Evolutionary conservation across 23 tunicate species (phyloP), one percentile per base, ranked within the genome.

Genomic region (Ascidia mentula): DNA sequence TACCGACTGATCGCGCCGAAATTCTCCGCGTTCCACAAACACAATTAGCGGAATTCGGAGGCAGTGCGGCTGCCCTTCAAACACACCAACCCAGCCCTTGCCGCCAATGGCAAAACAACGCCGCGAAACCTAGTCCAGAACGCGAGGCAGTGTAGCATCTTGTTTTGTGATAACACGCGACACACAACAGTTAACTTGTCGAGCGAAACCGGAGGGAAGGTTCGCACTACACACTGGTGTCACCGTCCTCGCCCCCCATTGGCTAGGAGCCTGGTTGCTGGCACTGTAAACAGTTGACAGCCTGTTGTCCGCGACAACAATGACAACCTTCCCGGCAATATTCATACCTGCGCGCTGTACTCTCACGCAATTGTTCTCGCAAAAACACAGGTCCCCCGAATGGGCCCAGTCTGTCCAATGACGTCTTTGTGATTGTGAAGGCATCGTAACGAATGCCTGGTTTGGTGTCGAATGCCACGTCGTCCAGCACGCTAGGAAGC

Each of bases 141-240:
- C 65, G 65, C 65, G 24, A 53, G 65, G 22, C 65, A 53, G 65
- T 53, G 65, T 53, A 53, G 24, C 65, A 20, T 28, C 7, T 5
- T 53, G 65, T 53, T 53, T 53, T 53, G 65, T 53, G 65, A 53
- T 53, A 53, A 53, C 65, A 53, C 65, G 22, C 65, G 28, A 28
- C n/a, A n/a, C n/a, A n/a, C n/a, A n/a, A n/a, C n/a, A n/a, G n/a
- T n/a, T 53, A 53, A 53, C 65, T 53, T 53, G 65, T 53, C 65
- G 65, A 53, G 65, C 65, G 65, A 53, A 53, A 9, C 65, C 65
- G 13, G 28, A 53, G 28, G 65, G 13, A 53, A 53, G 65, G 65
- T 53, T 28, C 65, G 13, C 22, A 26, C 65, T 28, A 20, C 65
- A 9, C 12, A n/a, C 65, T 5, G 24, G 65, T 28, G 65, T 53